These are phyloP conservation scores for Alcis repandata DNA, from an alignment of 2,888 invertebrate genomes.

Conservation along the genomic window DNA sequence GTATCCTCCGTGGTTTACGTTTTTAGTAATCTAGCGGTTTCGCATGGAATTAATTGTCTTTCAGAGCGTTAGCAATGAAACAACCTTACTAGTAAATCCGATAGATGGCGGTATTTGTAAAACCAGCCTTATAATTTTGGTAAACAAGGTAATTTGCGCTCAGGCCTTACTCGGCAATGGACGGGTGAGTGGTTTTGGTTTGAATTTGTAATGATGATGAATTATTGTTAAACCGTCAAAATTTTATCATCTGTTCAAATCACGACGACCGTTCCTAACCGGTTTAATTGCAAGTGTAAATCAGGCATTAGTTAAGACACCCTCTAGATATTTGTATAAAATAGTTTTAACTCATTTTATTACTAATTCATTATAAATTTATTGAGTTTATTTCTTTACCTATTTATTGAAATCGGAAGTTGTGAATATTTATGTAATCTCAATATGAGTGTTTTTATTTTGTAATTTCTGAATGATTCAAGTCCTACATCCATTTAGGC, in stretches of 20 bases:
- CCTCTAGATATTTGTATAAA: conserved; percentile 51
- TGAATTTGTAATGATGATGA: neutral
- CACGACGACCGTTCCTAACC: neutral
- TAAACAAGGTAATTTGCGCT: too few relatives aligned
- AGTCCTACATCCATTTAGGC: neutral
- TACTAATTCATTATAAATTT: conserved; percentile 32
- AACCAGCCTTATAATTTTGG: too few relatives aligned
- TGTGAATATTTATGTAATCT: conserved; percentile 36
- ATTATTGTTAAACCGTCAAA: too few relatives aligned
- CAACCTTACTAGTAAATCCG: too few relatives aligned
- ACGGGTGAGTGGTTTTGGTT: too few relatives aligned
- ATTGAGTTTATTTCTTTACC: conserved; percentile 41
- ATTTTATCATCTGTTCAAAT: neutral
- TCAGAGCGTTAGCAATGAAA: too few relatives aligned
- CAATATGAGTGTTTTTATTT: conserved; percentile 34
- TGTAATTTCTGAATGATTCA: conserved; percentile 14
- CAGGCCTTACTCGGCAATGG: too few relatives aligned
- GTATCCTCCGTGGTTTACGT: too few relatives aligned
- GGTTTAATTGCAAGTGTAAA: conserved; percentile 4
- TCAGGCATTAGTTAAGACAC: conserved; percentile 56
- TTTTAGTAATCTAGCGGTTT: too few relatives aligned
- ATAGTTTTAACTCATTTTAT: conserved; percentile 56
- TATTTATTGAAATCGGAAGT: conserved; percentile 41
- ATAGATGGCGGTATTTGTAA: too few relatives aligned
- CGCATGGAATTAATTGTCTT: too few relatives aligned